Percentiles rank a stretch among this genome's conserved stretches.
Evolutionary conservation across 2,888 invertebrate species (phyloP).

Genomic region (Meteorus cinctellus): DNA sequence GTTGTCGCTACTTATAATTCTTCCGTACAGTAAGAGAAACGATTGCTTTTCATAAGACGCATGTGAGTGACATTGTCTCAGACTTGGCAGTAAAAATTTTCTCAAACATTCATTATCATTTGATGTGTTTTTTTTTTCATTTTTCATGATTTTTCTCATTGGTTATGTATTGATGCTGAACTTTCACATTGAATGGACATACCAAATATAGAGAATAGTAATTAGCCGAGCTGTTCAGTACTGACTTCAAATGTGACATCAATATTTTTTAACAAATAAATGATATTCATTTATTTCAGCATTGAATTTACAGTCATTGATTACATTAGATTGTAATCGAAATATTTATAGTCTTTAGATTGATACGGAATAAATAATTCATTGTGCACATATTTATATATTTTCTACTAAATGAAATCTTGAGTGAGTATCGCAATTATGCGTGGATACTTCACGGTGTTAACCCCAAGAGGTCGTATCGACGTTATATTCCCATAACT

Average conservation of each 20-base stretch:
- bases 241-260: neutral
- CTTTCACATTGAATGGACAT: neutral
- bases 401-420: conserved; percentile 26
- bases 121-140: neutral
- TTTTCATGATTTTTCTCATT: neutral
- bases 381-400: conserved; percentile 6
- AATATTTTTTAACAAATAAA: neutral
- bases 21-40: conserved; percentile 11
- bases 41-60: conserved; percentile 34
- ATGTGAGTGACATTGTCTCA: neutral
- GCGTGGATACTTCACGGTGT: conserved; percentile 27
- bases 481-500: conserved; percentile 33
- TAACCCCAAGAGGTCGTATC: conserved; percentile 31
- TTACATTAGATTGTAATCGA: neutral
- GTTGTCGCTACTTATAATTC: neutral
- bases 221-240: neutral
- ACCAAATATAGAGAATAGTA: neutral
- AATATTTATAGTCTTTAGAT: neutral
- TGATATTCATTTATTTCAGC: neutral
- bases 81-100: neutral
- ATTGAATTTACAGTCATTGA: neutral
- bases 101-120: neutral
- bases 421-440: conserved; percentile 26
- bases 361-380: neutral
- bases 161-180: neutral